A percentile compares a stretch with the other conserved stretches of the same genome.
Conservation (phyloP, 2,113 vertebrate species). For the Australoheros scitulus region DNA sequence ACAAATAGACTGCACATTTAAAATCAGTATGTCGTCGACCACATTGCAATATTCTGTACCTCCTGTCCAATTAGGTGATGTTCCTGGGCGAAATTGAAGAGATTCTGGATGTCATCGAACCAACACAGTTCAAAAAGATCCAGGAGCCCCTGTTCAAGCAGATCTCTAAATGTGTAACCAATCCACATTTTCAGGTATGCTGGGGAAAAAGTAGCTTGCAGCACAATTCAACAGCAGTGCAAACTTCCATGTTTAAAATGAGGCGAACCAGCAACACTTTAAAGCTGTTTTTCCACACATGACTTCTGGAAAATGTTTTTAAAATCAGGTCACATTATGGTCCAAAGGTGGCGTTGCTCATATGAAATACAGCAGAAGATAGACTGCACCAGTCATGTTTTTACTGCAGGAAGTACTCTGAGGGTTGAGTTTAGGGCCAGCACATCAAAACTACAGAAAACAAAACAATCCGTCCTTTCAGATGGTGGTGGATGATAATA, state of each 20-base stretch:
- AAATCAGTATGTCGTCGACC: neutral
- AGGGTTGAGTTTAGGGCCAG: neutral
- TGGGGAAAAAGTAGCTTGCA: neutral
- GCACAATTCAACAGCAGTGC: neutral
- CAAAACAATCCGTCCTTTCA: no score
- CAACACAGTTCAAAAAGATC: constrained; percentile 97
- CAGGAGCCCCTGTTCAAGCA: constrained; percentile 97
- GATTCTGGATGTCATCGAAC: constrained; percentile 98
- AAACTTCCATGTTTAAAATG: neutral
- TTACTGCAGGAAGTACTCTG: neutral
- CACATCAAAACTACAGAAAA: neutral
- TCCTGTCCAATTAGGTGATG: constrained; percentile 87
- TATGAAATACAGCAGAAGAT: neutral
- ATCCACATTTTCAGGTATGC: constrained; percentile 95
- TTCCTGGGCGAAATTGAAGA: constrained; percentile 98
- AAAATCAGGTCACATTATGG: neutral
- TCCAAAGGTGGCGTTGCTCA: neutral
- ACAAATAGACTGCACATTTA: neutral
- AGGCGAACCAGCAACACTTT: no score
- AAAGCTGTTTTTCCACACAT: neutral
- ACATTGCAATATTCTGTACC: neutral
- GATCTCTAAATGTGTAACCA: constrained; percentile 95
- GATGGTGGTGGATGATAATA: no score
- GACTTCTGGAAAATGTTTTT: neutral
- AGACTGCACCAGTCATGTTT: neutral